Evolutionary conservation across 2,888 invertebrate species (phyloP).

Genomic region (Catocala nupta): DNA sequence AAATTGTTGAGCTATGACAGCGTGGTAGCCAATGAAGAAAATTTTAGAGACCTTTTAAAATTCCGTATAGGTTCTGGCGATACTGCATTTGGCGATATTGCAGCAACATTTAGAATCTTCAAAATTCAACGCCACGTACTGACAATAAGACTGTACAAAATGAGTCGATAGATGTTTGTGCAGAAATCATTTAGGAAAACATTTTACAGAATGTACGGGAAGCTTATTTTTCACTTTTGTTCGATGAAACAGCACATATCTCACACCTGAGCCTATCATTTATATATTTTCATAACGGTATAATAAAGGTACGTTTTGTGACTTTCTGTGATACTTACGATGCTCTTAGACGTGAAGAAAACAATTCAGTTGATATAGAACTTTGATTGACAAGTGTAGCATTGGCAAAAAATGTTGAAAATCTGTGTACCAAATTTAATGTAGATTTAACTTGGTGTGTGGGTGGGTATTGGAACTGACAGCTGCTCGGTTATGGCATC

Average conservation of each 20-base stretch:
- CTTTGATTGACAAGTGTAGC: constrained; percentile 4
- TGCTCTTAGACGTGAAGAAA: constrained; percentile 5
- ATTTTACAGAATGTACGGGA: constrained; percentile 20
- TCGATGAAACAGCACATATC: no score
- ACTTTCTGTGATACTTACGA: constrained; percentile 44
- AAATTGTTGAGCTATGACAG: constrained; percentile 21
- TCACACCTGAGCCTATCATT: no score
- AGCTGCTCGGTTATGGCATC: constrained; percentile 55
- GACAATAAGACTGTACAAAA: constrained; percentile 53
- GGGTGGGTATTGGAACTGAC: constrained; percentile 51
- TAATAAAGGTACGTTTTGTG: constrained; percentile 19
- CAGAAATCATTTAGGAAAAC: constrained; percentile 41
- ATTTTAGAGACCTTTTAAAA: constrained; percentile 12
- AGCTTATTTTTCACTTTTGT: constrained; percentile 37
- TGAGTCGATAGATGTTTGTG: constrained; percentile 49
- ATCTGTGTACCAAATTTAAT: constrained; percentile 28
- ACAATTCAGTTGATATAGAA: not conserved
- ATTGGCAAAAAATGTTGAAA: constrained; percentile 13
- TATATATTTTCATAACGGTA: no score
- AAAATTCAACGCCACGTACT: constrained; percentile 35
- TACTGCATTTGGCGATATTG: constrained; percentile 29
- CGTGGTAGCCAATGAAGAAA: constrained; percentile 19
- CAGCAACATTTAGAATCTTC: constrained; percentile 45
- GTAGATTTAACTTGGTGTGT: constrained; percentile 40
- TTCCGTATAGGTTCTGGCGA: constrained; percentile 48